Conservation (phyloP, 1,140 invertebrate genomes). For the Carcinoscorpius rotundicauda region DNA sequence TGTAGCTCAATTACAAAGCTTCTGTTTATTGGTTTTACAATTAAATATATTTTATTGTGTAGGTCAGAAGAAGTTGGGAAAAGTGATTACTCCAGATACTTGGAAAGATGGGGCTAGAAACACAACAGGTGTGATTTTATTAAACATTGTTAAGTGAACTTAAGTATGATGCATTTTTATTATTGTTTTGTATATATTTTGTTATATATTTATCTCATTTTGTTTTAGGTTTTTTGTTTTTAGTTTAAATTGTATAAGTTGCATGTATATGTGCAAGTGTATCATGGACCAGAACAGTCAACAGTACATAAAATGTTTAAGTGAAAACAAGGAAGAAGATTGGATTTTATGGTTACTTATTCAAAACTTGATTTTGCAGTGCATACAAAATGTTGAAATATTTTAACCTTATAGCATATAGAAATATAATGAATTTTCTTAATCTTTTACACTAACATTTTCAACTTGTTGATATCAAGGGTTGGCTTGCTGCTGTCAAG, state of each 20-base stretch:
- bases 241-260: background rate
- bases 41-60: background rate
- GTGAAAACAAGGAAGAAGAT: background rate
- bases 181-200: conserved; percentile 11
- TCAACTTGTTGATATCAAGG: too few relatives aligned
- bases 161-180: conserved; percentile 4
- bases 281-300: background rate
- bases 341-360: too few relatives aligned
- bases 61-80: conserved; percentile 62
- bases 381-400: too few relatives aligned
- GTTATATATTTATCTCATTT: background rate
- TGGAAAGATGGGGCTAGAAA: conserved; percentile 87
- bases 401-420: too few relatives aligned
- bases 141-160: conserved; percentile 19
- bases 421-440: too few relatives aligned
- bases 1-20: too few relatives aligned
- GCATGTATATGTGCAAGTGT: background rate
- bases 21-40: too few relatives aligned
- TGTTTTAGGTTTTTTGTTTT: background rate
- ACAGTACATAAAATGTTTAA: background rate
- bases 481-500: too few relatives aligned
- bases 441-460: too few relatives aligned
- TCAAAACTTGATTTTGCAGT: too few relatives aligned
- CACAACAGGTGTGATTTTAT: conserved; percentile 56
- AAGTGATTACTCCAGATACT: conserved; percentile 85